phyloP scores from a whole-genome alignment of 2,797 vertebrate species.

The Loris lydekkerianus region DNA sequence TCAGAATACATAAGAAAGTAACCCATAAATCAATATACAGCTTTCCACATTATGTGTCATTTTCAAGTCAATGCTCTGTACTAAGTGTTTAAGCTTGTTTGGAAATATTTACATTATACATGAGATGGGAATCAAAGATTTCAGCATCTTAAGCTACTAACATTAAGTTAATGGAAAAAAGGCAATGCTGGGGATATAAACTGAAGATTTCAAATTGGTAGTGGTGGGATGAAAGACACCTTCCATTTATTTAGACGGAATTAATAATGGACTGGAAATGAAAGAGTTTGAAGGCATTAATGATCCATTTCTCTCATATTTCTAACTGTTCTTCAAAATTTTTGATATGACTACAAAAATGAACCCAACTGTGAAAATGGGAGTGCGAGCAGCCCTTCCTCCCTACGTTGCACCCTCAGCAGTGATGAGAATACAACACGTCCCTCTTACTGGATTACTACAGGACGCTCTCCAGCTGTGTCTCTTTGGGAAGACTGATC shows the following conservation, averaged over 20 bases:
- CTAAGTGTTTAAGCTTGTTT: background rate
- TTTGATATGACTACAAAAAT: background rate
- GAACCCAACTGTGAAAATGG: background rate
- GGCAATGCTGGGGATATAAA: background rate
- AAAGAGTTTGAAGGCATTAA: background rate
- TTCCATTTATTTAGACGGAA: background rate
- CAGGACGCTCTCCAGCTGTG: too few relatives aligned
- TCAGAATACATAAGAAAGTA: background rate
- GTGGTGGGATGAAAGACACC: background rate
- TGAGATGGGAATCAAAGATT: background rate
- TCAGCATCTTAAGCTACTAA: background rate
- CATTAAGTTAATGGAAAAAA: background rate
- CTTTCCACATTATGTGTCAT: background rate
- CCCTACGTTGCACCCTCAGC: background rate
- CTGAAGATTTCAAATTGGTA: background rate
- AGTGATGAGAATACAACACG: too few relatives aligned
- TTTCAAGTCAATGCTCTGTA: background rate
- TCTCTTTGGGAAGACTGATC: background rate
- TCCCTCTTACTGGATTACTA: too few relatives aligned
- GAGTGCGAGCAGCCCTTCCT: background rate
- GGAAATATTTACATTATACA: background rate
- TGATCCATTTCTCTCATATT: background rate
- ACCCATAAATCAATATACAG: background rate
- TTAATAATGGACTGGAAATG: background rate
- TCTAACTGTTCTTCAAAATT: background rate